These are phyloP conservation scores for Hirtodrosophila duncani DNA, from an alignment of 2,888 invertebrate species.

Conservation along the genomic window DNA sequence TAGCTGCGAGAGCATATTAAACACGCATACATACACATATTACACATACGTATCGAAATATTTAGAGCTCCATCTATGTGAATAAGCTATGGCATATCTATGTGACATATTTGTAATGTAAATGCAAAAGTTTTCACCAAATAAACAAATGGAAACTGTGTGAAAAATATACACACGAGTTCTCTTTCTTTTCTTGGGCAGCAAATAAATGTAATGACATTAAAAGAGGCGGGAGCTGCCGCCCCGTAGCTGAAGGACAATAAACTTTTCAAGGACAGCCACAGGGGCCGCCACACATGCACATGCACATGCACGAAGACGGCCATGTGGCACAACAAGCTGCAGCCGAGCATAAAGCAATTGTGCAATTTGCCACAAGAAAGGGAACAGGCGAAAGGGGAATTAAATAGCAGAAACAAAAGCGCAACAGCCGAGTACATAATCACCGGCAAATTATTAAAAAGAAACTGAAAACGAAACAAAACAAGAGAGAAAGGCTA, in stretches of 20 bases:
- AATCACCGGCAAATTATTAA: too few relatives aligned
- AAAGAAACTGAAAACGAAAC: too few relatives aligned
- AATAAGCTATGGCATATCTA: constrained; percentile 58
- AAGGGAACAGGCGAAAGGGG: constrained; percentile 28
- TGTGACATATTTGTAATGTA: constrained; percentile 66
- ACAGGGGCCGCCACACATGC: neutral
- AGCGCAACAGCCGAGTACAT: constrained; percentile 2
- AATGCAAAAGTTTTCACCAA: constrained; percentile 59
- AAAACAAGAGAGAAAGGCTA: too few relatives aligned
- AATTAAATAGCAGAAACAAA: constrained; percentile 14
- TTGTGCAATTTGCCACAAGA: constrained; percentile 42
- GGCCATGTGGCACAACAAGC: constrained; percentile 12
- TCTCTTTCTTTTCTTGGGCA: too few relatives aligned
- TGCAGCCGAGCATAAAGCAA: constrained; percentile 32
- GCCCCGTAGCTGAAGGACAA: constrained; percentile 3
- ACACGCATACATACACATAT: constrained; percentile 14
- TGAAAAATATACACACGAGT: constrained; percentile 12
- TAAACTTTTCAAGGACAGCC: constrained; percentile 34
- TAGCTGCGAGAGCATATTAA: too few relatives aligned
- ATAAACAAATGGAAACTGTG: constrained; percentile 25
- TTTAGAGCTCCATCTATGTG: constrained; percentile 43
- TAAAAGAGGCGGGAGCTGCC: constrained; percentile 10
- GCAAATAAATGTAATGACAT: constrained; percentile 33
- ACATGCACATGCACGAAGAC: neutral
- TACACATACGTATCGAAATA: constrained; percentile 13